Evolutionary conservation across 1,140 invertebrate genomes (phyloP), one percentile per base, ranked within the genome.

Genomic region (Onthophagus taurus): DNA sequence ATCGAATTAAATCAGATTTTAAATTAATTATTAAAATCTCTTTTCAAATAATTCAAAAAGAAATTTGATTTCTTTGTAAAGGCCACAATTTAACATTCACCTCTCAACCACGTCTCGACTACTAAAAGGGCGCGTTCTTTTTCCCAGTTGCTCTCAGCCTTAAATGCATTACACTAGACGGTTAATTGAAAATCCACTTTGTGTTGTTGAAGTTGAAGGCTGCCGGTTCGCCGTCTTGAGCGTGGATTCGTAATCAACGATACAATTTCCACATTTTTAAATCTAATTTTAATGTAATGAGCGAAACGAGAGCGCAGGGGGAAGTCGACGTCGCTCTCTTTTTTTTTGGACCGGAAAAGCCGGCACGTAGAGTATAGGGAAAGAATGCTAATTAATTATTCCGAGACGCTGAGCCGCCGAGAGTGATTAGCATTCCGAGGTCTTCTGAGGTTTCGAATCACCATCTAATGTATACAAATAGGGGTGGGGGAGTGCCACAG

Each of bases 201-300:
- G 55, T 57, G 57, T 52, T 59, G 54, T 48, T 47, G 41, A 42
- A 43, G n/a, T n/a, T n/a, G n/a, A n/a, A n/a, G n/a, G n/a, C 45
- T 47, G 52, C 44, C 12, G 35, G 13, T 21, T 14, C 19, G 20
- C 11, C 35, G 11, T 23, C 35, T 12, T 12, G 12, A 37, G 23
- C 54, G 50, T n/a, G n/a, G 54, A 55, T 58, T 60, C 53, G 61
- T 58, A 63, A 63, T 63, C 59, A 63, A 59, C 61, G 61, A 60
- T 63, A 63, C 61, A 61, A 63, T 63, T 61, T 63, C 61, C 61
- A 63, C 61, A 61, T 63, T 63, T 63, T 63, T 63, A 63, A 63
- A 63, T 63, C 59, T 63, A 63, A 63, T 63, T 63, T 61, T 61
- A 61, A 63, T 60, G 58, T 61, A 63, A 63, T 61, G 61, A 63